Evolutionary conservation across 2,888 invertebrate species (phyloP).

Genomic region (Microdon myrmicae): DNA sequence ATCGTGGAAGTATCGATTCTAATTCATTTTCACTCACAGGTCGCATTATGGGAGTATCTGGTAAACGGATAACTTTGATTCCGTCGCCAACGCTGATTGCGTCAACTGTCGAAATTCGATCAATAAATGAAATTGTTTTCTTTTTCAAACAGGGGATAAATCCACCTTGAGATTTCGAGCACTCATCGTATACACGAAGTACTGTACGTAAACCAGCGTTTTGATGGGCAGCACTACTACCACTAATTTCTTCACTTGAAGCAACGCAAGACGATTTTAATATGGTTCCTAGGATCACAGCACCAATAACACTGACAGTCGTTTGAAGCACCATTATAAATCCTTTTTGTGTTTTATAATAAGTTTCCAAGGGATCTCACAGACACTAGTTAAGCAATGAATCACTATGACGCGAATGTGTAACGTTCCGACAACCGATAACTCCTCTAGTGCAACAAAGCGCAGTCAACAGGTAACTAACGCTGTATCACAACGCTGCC

Average conservation of each 20-base stretch:
- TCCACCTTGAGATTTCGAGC: constrained; percentile 74
- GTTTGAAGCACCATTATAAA: constrained; percentile 54
- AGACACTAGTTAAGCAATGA: constrained; percentile 1
- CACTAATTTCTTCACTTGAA: constrained; percentile 60
- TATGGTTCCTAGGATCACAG: constrained; percentile 48
- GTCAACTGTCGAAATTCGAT: constrained; percentile 78
- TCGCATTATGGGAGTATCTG: constrained; percentile 61
- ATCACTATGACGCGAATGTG: constrained; percentile 15
- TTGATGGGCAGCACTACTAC: constrained; percentile 58
- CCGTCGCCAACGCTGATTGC: constrained; percentile 74
- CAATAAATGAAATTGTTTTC: constrained; percentile 82
- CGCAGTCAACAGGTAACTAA: constrained; percentile 70
- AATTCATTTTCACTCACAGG: constrained; percentile 75
- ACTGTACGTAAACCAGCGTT: constrained; percentile 74
- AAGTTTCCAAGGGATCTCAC: constrained; percentile 16
- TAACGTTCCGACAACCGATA: constrained; percentile 20
- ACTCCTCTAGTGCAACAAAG: constrained; percentile 61
- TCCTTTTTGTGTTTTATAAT: constrained; percentile 17
- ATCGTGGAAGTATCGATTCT: constrained; percentile 76
- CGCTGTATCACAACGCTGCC: constrained; percentile 62
- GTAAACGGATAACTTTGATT: constrained; percentile 73
- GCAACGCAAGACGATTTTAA: constrained; percentile 55
- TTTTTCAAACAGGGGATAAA: constrained; percentile 82
- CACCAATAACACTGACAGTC: constrained; percentile 47
- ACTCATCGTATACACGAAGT: constrained; percentile 81